phyloP scores from a whole-genome alignment of 2,888 invertebrate species.

The Latrodectus hesperus region DNA sequence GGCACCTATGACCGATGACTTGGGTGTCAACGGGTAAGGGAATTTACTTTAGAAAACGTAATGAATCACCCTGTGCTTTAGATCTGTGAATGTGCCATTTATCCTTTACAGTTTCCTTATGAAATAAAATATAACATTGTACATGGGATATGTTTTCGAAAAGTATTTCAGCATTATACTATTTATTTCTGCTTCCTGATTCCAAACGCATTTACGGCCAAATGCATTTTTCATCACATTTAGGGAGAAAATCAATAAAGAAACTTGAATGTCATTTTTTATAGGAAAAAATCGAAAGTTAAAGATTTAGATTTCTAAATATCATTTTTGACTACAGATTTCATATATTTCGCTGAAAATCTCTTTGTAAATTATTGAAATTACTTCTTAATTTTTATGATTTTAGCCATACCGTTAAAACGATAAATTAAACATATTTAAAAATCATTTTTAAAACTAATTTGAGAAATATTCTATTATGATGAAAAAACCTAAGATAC shows the following conservation, averaged over 20 bases:
- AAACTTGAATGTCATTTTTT: not conserved
- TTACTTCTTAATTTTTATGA: no score
- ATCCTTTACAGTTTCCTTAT: constrained; percentile 31
- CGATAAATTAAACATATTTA: no score
- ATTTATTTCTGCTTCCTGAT: constrained; percentile 46
- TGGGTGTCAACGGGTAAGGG: constrained; percentile 33
- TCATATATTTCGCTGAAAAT: no score
- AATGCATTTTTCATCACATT: constrained; percentile 55
- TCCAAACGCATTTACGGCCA: constrained; percentile 43
- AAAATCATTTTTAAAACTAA: no score
- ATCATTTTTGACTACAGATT: no score
- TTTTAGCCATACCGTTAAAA: no score
- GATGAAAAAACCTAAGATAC: no score
- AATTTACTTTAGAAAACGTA: constrained; percentile 53
- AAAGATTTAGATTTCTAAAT: no score
- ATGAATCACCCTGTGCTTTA: constrained; percentile 55
- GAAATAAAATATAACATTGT: constrained; percentile 28
- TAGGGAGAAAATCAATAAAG: constrained; percentile 4
- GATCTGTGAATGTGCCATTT: constrained; percentile 46
- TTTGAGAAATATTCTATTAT: no score
- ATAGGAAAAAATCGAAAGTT: not conserved
- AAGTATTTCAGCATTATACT: constrained; percentile 28
- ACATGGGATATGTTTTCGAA: constrained; percentile 16
- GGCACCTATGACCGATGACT: constrained; percentile 47
- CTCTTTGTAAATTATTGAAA: no score